These are phyloP conservation scores for Malacosoma neustria DNA, from an alignment of 2,888 invertebrate genomes.

Conservation along the genomic window DNA sequence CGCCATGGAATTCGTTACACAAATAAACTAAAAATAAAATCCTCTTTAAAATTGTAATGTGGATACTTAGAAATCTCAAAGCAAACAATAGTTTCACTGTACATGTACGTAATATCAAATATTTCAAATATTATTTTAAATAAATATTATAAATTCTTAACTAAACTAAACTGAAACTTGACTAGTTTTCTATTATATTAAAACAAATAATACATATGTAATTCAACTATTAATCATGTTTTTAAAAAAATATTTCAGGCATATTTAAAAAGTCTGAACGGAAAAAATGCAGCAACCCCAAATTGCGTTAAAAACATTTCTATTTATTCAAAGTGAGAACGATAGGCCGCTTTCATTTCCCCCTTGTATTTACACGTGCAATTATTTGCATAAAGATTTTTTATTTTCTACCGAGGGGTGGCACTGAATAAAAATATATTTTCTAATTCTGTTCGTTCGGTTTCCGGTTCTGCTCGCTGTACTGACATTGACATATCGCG, in stretches of 20 bases:
- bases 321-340: slow-evolving; percentile 1
- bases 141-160: too few relatives aligned
- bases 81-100: too few relatives aligned
- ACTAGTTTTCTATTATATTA: too few relatives aligned
- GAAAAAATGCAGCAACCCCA: slow-evolving; percentile 19
- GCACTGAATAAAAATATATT: slow-evolving; percentile 66
- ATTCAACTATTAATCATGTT: not conserved
- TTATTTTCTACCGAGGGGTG: slow-evolving; percentile 41
- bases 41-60: too few relatives aligned
- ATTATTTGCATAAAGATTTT: slow-evolving; percentile 71
- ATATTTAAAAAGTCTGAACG: not conserved
- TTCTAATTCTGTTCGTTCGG: slow-evolving; percentile 61
- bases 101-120: too few relatives aligned
- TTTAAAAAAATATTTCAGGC: not conserved
- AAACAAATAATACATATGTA: not conserved
- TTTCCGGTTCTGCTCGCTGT: slow-evolving; percentile 49
- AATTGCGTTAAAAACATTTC: slow-evolving; percentile 14
- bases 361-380: slow-evolving; percentile 67
- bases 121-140: too few relatives aligned
- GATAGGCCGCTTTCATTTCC: slow-evolving; percentile 22
- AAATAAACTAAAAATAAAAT: too few relatives aligned
- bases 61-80: too few relatives aligned
- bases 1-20: too few relatives aligned
- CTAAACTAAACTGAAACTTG: too few relatives aligned
- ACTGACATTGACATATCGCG: slow-evolving; percentile 60